These are phyloP conservation scores for Lepidochitona cinerea DNA, from an alignment of 2,888 invertebrate species.

Conservation along the genomic window DNA sequence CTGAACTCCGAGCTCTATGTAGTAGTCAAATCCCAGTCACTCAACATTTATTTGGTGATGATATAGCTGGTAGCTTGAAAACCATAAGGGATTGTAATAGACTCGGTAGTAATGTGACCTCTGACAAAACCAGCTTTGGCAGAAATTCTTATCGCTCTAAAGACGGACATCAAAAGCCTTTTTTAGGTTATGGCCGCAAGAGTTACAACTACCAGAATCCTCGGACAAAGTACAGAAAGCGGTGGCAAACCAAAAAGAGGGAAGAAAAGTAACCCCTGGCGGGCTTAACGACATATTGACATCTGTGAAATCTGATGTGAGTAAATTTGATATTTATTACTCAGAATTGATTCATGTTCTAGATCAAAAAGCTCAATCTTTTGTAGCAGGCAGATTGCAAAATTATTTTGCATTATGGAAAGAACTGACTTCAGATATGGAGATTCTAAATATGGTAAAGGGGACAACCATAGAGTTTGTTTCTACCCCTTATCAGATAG, in stretches of 20 bases:
- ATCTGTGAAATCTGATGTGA: not conserved
- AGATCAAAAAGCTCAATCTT: not conserved
- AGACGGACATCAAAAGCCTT: not conserved
- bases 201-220: not conserved
- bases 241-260: not conserved
- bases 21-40: not conserved
- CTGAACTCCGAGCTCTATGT: constrained; percentile 10
- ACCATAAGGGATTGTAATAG: constrained; percentile 9
- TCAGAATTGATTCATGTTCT: not conserved
- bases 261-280: not conserved
- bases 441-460: not conserved
- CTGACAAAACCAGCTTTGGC: not conserved
- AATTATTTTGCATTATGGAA: not conserved
- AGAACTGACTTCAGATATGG: not conserved
- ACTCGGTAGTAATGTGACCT: not conserved
- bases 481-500: not conserved
- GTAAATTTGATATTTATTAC: not conserved
- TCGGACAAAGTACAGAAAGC: not conserved
- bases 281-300: not conserved
- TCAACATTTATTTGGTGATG: constrained; percentile 10
- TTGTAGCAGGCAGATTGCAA: not conserved
- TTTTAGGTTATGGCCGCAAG: not conserved
- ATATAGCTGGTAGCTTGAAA: constrained; percentile 13
- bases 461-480: not conserved
- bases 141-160: not conserved